Evolutionary conservation across 1,140 invertebrate genomes (phyloP), one percentile per base, ranked within the genome.

Genomic region (Nomia melanderi): DNA sequence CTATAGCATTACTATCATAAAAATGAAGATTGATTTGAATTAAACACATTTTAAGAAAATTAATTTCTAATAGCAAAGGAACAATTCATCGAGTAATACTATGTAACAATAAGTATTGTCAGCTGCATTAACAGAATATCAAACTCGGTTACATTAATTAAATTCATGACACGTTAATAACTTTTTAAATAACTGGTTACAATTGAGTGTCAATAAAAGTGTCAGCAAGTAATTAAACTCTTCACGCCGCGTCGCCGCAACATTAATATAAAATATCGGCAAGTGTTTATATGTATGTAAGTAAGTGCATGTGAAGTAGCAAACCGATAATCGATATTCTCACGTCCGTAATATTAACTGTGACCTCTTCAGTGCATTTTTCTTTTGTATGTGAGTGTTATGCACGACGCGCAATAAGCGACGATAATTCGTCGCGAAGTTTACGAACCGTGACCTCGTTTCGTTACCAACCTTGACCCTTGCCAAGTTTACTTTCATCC

Each of bases 391-490:
- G 44, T 20, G 41, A 71, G 29, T 39, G 54, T 14, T 41, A 33
- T 9, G 20, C 27, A 39, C 44, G 25, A 57, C 6, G 50, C n/a
- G 27, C 8, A 6, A 29, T 41, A 63, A 57, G 63, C 29, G 47
- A 50, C 65, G 47, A 83, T 84, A 77, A 80, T 72, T 77, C 41
- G 41, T 54, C 56, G 31, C 57, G 71, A 66, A 47, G 56, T 65
- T 71, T 47, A 36, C n/a, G 64, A 81, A 84, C 85, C 84, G 57
- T 87, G 82, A 79, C 82, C 84, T 72, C 65, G 56, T 82, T 86
- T 73, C 6, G 11, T 74, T 74, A 41, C 20, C 47, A 4, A 86
- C 84, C 84, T 87, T 84, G 77, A 80, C 77, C 73, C 9, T 11
- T 9, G 31, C 7, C 14, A 20, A 44, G 65, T 75, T 72, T 78